These are phyloP conservation scores for Cephus nigrinus DNA, from an alignment of 2,888 invertebrate genomes.

Conservation along the genomic window DNA sequence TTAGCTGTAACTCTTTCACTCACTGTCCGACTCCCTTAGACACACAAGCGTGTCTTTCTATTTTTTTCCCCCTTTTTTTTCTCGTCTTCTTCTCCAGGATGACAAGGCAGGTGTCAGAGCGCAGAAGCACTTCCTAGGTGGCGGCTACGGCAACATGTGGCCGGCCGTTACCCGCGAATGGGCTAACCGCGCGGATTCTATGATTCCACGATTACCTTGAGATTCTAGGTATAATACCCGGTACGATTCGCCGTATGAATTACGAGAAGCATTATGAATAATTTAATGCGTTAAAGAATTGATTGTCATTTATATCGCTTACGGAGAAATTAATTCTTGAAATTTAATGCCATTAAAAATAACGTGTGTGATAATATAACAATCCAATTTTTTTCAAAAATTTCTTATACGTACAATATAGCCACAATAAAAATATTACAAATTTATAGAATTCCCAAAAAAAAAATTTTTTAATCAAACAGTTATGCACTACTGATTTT, in stretches of 20 bases:
- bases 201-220: constrained; percentile 50
- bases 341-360: no score
- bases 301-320: neutral
- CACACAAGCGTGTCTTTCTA: constrained; percentile 9
- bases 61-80: neutral
- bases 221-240: neutral
- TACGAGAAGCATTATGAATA: neutral
- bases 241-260: neutral
- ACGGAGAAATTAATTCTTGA: no score
- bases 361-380: no score
- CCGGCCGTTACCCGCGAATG: constrained; percentile 48
- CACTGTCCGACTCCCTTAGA: constrained; percentile 10
- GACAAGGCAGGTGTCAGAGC: constrained; percentile 59
- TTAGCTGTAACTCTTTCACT: constrained; percentile 27
- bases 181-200: constrained; percentile 44
- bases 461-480: no score
- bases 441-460: neutral
- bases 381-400: no score
- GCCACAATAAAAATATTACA: neutral
- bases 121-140: constrained; percentile 52
- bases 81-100: constrained; percentile 31
- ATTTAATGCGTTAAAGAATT: neutral
- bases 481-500: no score
- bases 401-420: no score
- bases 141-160: constrained; percentile 51